Evolutionary conservation across 2,888 invertebrate species (phyloP).

Genomic region (Parascotia fuliginaria): DNA sequence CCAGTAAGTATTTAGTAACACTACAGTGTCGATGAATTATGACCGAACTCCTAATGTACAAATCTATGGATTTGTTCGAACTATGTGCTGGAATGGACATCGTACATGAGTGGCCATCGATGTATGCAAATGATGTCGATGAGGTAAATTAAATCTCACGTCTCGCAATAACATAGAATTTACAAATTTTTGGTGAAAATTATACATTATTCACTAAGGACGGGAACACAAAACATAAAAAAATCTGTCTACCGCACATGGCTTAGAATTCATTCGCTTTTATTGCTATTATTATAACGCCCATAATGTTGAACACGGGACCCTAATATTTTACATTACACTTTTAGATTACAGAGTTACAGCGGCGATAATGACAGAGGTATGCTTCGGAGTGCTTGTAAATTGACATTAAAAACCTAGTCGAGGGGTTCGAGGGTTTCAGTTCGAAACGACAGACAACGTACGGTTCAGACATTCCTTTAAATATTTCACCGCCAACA

Average conservation of each 20-base stretch:
- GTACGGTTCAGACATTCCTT: neutral
- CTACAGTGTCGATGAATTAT: slow-evolving; percentile 61
- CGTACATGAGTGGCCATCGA: slow-evolving; percentile 40
- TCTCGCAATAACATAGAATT: slow-evolving; percentile 48
- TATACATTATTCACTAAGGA: slow-evolving; percentile 76
- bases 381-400: slow-evolving; percentile 20
- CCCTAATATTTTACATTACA: slow-evolving; percentile 6
- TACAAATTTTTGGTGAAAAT: slow-evolving; percentile 54
- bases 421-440: neutral
- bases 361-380: slow-evolving; percentile 15
- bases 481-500: neutral
- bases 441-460: neutral
- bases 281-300: slow-evolving; percentile 38
- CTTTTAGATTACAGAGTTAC: slow-evolving; percentile 8
- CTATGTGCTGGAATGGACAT: slow-evolving; percentile 72
- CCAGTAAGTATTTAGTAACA: slow-evolving; percentile 57
- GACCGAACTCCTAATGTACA: slow-evolving; percentile 50
- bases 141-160: slow-evolving; percentile 53
- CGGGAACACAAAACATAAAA: slow-evolving; percentile 76
- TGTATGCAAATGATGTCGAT: slow-evolving; percentile 44
- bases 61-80: slow-evolving; percentile 67
- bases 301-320: slow-evolving; percentile 20
- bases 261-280: slow-evolving; percentile 41
- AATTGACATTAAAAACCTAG: slow-evolving; percentile 46
- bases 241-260: slow-evolving; percentile 62